Base-by-base conservation (phyloP, 2,113 vertebrate species). In the Pollachius pollachius region DNA sequence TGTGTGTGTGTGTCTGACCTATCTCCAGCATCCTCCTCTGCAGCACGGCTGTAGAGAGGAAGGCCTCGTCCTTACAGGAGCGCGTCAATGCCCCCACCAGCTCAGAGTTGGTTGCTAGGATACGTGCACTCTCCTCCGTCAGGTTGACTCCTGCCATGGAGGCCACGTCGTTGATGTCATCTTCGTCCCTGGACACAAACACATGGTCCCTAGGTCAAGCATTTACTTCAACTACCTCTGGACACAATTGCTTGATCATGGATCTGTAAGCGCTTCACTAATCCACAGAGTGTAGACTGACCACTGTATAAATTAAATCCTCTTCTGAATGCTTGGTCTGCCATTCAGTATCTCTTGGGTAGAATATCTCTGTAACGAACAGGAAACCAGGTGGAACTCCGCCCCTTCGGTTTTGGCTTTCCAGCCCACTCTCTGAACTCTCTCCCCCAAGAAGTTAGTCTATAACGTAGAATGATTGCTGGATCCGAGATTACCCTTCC, bases 101-200 rank as follows among this genome's bases (percentile, higher is more conserved):
- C 61, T 95, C 94, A 0, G 97, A 99, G 87, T 96, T 98, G 48
- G 96, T 98, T 70, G 96, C 96, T 72, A 99, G 81, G 89, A 99
- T 99, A 16, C 96, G 93, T 3, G 95, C 96, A 1, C 94, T 99
- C 85, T 99, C 97, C 85, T 99, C 97, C 0, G 95, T 96, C 5
- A 99, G 85, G 88, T 97, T 99, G 19, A 98, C 97, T 59, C 97
- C 97, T 0, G 97, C 97, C 97, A 99, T 99, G 1, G 97, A 98
- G 0, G 97, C 96, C 68, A 99, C 97, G 1, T 99, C 97, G 0
- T 99, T 98, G 81, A 99, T 97, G 90, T 99, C 96, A 6, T 99
- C 97, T 0, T 99, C 96, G 59, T 99, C 97, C 91, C 97, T 99
- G 85, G 23, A 17, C 70, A 78, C 11, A 69, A 78, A 52, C 17